phyloP scores from a whole-genome alignment of 2,797 vertebrate species.

The Coccyzus lansbergi region DNA sequence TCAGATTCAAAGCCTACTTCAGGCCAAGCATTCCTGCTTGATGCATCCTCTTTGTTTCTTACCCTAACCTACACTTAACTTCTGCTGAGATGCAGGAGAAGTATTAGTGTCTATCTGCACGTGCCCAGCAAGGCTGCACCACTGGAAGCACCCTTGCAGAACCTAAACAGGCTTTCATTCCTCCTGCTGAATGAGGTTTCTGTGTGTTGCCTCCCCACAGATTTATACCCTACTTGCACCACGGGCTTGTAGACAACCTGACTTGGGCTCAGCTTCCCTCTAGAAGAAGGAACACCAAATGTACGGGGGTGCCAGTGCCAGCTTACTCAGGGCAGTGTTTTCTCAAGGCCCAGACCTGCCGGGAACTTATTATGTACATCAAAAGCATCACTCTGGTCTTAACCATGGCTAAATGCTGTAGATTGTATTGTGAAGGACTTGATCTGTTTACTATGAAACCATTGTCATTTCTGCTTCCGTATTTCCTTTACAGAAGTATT shows the following conservation, averaged over 20 bases:
- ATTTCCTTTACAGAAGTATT: slow-evolving; percentile 74
- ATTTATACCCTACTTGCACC: not conserved
- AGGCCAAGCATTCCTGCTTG: not conserved
- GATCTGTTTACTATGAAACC: slow-evolving; percentile 71
- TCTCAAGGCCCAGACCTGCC: slow-evolving; percentile 39
- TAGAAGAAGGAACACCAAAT: slow-evolving; percentile 71
- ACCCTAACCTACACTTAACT: not conserved
- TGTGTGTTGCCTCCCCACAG: not conserved
- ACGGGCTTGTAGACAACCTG: slow-evolving; percentile 46
- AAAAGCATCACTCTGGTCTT: slow-evolving; percentile 82
- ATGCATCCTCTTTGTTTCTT: not conserved
- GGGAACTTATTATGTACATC: slow-evolving; percentile 58
- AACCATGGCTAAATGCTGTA: slow-evolving; percentile 73
- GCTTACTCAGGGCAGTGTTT: slow-evolving; percentile 54
- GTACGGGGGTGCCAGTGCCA: slow-evolving; percentile 39
- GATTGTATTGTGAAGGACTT: slow-evolving; percentile 72
- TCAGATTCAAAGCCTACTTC: not conserved
- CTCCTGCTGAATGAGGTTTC: not conserved
- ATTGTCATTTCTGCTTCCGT: slow-evolving; percentile 73
- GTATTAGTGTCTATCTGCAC: not conserved
- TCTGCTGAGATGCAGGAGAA: not conserved
- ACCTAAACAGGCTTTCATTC: not conserved
- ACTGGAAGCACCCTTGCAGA: not conserved
- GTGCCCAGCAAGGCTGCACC: not conserved
- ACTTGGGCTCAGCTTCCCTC: slow-evolving; percentile 53